These are phyloP conservation scores for Octomys mimax DNA, from an alignment of 2,797 vertebrate species.

Conservation along the genomic window DNA sequence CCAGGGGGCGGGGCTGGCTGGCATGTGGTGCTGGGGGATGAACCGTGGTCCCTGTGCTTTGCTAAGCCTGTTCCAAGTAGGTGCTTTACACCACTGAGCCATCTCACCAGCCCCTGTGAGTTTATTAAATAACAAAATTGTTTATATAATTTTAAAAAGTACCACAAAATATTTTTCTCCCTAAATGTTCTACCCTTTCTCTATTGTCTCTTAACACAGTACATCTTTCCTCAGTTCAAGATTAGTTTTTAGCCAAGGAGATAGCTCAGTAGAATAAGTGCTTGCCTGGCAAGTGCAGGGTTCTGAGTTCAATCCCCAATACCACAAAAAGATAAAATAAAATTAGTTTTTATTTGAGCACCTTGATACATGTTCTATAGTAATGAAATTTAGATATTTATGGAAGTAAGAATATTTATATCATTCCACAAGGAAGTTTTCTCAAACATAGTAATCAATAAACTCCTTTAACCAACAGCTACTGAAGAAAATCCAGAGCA, in stretches of 20 bases:
- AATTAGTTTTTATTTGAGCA: conserved; percentile 14
- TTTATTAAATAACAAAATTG: not conserved
- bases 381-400: conserved; percentile 44
- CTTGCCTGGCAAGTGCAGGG: no score
- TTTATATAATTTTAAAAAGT: not conserved
- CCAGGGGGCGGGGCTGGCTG: no score
- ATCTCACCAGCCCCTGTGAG: no score
- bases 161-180: not conserved
- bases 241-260: not conserved
- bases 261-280: no score
- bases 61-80: no score
- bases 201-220: conserved; percentile 25
- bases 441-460: not conserved
- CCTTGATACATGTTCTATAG: not conserved
- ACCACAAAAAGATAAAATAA: not conserved
- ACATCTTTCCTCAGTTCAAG: conserved; percentile 8
- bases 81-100: no score
- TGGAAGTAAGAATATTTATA: not conserved
- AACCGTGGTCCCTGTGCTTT: no score
- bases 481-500: not conserved
- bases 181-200: conserved; percentile 31
- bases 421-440: not conserved
- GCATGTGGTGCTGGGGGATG: no score
- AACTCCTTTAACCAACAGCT: not conserved
- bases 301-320: no score